Evolutionary conservation across 2,797 vertebrate genomes (phyloP).

Genomic region (Notolabrus celidotus): DNA sequence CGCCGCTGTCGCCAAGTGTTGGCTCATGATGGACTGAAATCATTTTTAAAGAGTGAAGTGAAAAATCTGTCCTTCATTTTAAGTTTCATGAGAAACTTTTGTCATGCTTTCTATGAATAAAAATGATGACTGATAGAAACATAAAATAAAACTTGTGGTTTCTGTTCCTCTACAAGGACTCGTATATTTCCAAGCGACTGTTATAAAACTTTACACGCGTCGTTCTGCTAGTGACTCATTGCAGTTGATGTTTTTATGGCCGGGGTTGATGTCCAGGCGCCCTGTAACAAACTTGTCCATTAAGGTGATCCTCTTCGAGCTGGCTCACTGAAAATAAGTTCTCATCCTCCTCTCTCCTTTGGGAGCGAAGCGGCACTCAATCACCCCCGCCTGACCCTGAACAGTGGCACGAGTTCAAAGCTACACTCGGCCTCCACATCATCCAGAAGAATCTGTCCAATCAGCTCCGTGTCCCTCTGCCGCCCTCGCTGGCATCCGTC

Average conservation of each 20-base stretch:
- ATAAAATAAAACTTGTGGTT: too few species aligned
- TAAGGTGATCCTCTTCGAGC: constrained; percentile 45
- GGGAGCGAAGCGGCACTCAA: constrained; percentile 66
- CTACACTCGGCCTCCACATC: constrained; percentile 62
- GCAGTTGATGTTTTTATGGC: not conserved
- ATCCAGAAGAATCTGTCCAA: constrained; percentile 66
- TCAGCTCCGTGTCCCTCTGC: constrained; percentile 64
- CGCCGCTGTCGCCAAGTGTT: too few species aligned
- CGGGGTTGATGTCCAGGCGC: not conserved
- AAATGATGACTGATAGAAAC: too few species aligned
- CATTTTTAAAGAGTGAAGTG: too few species aligned
- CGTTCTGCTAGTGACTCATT: not conserved
- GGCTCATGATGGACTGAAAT: too few species aligned
- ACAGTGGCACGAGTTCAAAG: constrained; percentile 77
- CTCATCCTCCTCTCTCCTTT: constrained; percentile 52
- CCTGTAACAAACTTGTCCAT: constrained; percentile 36
- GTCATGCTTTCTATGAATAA: too few species aligned
- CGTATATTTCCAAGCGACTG: not conserved
- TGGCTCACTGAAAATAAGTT: constrained; percentile 58
- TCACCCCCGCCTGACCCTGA: constrained; percentile 75
- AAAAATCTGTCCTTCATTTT: too few species aligned
- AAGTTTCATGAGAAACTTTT: too few species aligned
- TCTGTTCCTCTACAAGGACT: too few species aligned
- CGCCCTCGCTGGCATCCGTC: constrained; percentile 72
- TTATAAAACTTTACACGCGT: constrained; percentile 8